Base-by-base conservation (phyloP, 2,113 vertebrate species). In the Canis aureus region DNA sequence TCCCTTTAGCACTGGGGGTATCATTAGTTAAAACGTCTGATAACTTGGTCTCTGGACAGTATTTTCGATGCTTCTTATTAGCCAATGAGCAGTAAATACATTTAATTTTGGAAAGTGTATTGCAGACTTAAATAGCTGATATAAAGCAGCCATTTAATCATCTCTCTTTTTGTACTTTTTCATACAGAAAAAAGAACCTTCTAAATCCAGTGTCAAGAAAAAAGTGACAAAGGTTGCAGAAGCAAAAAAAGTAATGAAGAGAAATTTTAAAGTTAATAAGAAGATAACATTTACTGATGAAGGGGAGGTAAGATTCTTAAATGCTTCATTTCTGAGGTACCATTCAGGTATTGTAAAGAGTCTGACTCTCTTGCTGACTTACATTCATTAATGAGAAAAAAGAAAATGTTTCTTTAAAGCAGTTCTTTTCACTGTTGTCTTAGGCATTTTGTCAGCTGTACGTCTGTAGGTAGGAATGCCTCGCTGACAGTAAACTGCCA, bases 221-320 rank as follows among this genome's bases (percentile, higher is more conserved):
- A 99, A 99, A 98, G 12, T 98, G 84, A 99, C 99, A 57, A 99
- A 99, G 98, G 98, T 98, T 4, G 99, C 99, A 97, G 99, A 99
- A 98, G 99, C 99, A 29, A 99, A 99, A 98, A 99, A 99, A 98
- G 98, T 98, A 57, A 96, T 99, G 97, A 99, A 99, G 98, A 99
- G 99, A 97, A 99, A 99, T 93, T 99, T 99, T 97, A 99, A 99
- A 98, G 99, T 99, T 80, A 99, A 99, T 98, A 99, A 99, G 97
- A 99, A 99, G 98, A 98, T 99, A 97, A 98, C 98, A 35, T 99
- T 99, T 98, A 99, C 99, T 16, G 99, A 99, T 91, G 99, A 99
- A 49, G 99, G 99, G 94, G 98, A 99, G 99, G 99, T 99, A 98
- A 99, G 99, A 96, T 67, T 95, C 67, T 94, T 69, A 64, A 82